Base-by-base conservation (phyloP, 1,140 invertebrate genomes). In the Euglossa dilemma region DNA sequence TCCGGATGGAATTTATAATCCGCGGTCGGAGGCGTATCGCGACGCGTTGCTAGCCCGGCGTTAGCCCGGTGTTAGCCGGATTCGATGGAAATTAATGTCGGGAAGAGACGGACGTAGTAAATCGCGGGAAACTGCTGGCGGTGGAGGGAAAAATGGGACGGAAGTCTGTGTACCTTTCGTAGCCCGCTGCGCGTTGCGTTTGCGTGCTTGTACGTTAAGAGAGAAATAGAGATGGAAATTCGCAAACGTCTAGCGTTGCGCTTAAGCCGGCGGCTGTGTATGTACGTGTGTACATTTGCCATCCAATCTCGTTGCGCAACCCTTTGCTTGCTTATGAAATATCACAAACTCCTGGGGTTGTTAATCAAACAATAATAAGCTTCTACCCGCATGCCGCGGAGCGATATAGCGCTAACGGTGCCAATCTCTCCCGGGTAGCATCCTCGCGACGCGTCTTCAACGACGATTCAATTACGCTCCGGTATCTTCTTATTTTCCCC, bases 281-380 rank as follows among this genome's bases (percentile, higher is more conserved):
- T 71, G 59, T 66, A 63, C 74, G 47, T 47, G 66, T 77, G 75
- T 78, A 78, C 83, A 72, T 81, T 88, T 88, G 79, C 86, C 74
- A 83, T 88, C 66, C 87, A 88, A 88, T 87, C 86, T 88, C 86
- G 70, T 82, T 78, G 78, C 74, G 69, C 83, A 87, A 88, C 86
- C 74, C 83, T 88, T 88, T 88, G 87, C 87, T 88, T 88, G 87
- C 86, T 88, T 88, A 85, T 78, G 87, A 87, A 89, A 87, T 89
- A 89, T 87, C 78, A 85, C 87, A 85, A 89, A 89, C 88, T 89
- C 64, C 76, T 74, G 61, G 79, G 85, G 64, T 79, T 78, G 79
- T 80, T 87, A 87, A 89, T 89, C 87, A 83, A 89, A 89, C 88
- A 89, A 89, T 87, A 89, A 89, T 89, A 87, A 89, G 78, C 82